A percentile compares a stretch with the other conserved stretches of the same genome.
Conservation (phyloP, 2,113 vertebrate species). For the Copsychus sechellarum region DNA sequence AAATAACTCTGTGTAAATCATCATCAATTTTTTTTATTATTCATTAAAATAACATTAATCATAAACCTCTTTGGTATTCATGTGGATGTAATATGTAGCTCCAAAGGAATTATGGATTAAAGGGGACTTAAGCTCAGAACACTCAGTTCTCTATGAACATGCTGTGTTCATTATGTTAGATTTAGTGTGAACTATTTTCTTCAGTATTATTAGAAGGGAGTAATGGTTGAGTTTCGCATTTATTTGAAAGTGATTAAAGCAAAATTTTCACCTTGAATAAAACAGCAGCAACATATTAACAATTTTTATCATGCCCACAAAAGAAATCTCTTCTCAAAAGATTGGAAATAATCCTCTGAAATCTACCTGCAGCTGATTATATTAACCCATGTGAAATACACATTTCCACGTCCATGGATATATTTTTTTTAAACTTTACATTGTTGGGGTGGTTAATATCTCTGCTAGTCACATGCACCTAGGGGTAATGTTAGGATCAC, state of each 20-base stretch:
- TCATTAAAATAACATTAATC: constrained; percentile 74
- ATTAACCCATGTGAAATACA: constrained; percentile 48
- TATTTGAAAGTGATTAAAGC: constrained; percentile 74
- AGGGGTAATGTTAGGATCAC: constrained; percentile 48
- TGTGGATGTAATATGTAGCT: constrained; percentile 63
- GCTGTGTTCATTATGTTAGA: constrained; percentile 72
- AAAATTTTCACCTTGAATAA: constrained; percentile 74
- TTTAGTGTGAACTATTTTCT: constrained; percentile 71
- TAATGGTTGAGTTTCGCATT: constrained; percentile 58
- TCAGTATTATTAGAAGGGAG: constrained; percentile 67
- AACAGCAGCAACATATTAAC: constrained; percentile 60
- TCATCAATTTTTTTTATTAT: constrained; percentile 67
- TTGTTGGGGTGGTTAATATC: constrained; percentile 32
- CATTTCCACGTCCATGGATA: background rate
- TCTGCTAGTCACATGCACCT: constrained; percentile 18
- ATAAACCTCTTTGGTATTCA: constrained; percentile 66
- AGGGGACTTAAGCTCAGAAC: constrained; percentile 61
- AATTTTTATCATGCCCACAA: constrained; percentile 71
- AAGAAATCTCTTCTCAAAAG: constrained; percentile 68
- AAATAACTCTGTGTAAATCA: constrained; percentile 56
- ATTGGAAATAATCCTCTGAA: constrained; percentile 67
- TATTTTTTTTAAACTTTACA: background rate
- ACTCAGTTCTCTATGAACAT: constrained; percentile 63
- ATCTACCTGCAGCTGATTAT: constrained; percentile 70
- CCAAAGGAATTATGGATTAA: constrained; percentile 72